A percentile compares a stretch with the other conserved stretches of the same genome.
These are phyloP conservation scores for Greenwoodochromis staneri DNA, from an alignment of 2,113 vertebrate genomes.

Conservation along the genomic window DNA sequence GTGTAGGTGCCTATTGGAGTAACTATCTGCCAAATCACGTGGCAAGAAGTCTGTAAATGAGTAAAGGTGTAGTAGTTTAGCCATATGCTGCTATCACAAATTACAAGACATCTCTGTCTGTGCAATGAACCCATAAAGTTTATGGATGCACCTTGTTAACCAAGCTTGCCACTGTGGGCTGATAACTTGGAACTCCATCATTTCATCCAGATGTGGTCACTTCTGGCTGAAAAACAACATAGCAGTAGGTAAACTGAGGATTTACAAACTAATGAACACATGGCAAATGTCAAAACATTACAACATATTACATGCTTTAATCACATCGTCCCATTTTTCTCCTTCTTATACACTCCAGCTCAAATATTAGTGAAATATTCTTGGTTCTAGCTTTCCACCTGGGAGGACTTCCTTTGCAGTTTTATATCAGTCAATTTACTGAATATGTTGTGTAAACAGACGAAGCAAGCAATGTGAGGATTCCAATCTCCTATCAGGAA, in stretches of 20 bases:
- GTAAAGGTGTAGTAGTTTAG: neutral
- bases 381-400: neutral
- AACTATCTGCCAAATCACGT: neutral
- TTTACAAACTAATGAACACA: neutral
- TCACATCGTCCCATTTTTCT: neutral
- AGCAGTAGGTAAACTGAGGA: neutral
- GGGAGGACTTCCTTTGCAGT: neutral
- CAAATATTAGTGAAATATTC: neutral
- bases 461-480: rapidly evolving
- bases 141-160: neutral
- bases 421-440: neutral
- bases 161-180: neutral
- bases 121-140: neutral
- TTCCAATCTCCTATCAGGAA: neutral
- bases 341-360: neutral
- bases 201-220: neutral
- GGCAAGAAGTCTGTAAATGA: neutral
- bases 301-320: neutral
- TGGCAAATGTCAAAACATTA: neutral
- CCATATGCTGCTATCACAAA: neutral
- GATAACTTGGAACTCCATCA: neutral
- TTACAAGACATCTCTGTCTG: neutral
- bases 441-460: neutral
- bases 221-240: neutral
- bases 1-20: neutral